phyloP scores from a whole-genome alignment of 1,140 invertebrate genomes.

The Tyrophagus putrescentiae region DNA sequence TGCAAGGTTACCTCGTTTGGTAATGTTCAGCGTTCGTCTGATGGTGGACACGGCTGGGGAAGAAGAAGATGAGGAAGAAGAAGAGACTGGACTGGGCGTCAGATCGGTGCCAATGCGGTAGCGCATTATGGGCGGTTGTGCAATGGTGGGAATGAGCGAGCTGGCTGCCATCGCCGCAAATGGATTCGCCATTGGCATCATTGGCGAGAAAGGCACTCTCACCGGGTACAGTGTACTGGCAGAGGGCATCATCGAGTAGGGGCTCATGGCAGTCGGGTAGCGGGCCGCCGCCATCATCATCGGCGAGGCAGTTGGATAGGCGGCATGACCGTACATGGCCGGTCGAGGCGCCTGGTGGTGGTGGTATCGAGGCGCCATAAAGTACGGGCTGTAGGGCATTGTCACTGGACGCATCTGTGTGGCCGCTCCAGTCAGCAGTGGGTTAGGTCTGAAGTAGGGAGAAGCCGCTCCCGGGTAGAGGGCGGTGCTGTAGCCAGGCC shows the following conservation, averaged over 20 bases:
- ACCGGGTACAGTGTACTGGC: slow-evolving; percentile 1
- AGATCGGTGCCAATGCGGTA: background rate
- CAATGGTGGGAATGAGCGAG: background rate
- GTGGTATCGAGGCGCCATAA: too few relatives aligned
- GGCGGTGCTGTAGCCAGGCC: background rate
- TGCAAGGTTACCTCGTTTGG: too few relatives aligned
- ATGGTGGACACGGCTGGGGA: too few relatives aligned
- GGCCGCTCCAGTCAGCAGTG: background rate
- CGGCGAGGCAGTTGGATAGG: background rate
- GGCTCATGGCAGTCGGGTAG: background rate
- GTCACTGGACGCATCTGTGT: background rate
- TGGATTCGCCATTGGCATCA: background rate
- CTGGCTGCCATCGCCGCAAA: too few relatives aligned
- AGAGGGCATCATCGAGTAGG: slow-evolving; percentile 2
- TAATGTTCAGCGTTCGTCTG: background rate
- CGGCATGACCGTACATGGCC: background rate
- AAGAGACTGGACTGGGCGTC: background rate
- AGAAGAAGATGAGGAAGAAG: too few relatives aligned
- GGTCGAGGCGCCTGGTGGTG: background rate
- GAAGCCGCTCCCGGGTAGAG: background rate
- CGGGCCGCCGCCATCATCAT: background rate
- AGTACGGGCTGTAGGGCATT: background rate
- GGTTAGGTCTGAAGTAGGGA: background rate
- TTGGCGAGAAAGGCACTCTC: background rate
- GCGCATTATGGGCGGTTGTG: background rate